Conservation (phyloP, 1,140 invertebrate species). For the Aleiodes sp. region DNA sequence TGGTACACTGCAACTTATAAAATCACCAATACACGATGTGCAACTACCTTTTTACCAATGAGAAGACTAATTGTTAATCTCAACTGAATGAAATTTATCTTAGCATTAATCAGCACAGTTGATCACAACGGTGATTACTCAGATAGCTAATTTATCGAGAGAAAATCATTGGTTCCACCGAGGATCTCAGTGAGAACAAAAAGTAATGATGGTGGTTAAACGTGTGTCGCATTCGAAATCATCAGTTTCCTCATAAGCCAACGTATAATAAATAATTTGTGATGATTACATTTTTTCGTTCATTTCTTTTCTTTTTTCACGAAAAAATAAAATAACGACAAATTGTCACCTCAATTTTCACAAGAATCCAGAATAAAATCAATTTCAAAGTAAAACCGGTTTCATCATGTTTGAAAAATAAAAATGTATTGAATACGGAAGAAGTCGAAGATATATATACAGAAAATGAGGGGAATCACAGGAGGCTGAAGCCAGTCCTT, state of each 20-base stretch:
- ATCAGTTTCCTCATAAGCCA: not conserved
- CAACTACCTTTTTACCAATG: not conserved
- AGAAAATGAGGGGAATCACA: not conserved
- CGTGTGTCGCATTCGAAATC: not conserved
- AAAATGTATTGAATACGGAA: not conserved
- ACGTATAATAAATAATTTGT: not conserved
- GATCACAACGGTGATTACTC: not conserved
- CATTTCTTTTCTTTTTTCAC: too few species aligned
- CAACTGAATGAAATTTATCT: not conserved
- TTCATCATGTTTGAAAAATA: not conserved
- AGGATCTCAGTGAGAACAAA: not conserved
- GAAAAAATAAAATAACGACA: not conserved
- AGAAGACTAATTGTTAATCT: not conserved
- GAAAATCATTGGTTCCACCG: not conserved
- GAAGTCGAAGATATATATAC: not conserved
- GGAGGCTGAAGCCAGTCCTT: too few species aligned
- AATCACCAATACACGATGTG: not conserved
- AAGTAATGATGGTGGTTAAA: not conserved
- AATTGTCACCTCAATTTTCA: not conserved
- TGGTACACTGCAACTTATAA: not conserved
- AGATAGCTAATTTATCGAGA: not conserved
- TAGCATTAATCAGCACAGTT: not conserved
- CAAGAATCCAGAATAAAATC: not conserved
- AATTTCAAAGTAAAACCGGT: not conserved
- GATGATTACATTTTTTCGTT: slow-evolving; percentile 6